Percentiles rank a stretch among this genome's conserved stretches.
These are phyloP conservation scores for Drosophila equinoxialis DNA, from an alignment of 1,140 invertebrate genomes.

Conservation along the genomic window DNA sequence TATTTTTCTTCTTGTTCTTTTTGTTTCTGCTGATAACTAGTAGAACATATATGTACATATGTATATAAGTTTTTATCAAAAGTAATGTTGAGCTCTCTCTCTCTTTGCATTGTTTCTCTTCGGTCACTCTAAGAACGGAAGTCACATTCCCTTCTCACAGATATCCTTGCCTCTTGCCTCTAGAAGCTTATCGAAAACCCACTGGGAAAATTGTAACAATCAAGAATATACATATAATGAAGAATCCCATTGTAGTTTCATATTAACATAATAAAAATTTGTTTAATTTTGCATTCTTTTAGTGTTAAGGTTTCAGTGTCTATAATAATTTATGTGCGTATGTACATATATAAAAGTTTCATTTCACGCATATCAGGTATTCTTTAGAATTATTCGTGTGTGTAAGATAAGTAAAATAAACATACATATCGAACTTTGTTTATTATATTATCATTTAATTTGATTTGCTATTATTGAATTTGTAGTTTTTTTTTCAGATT, in stretches of 20 bases:
- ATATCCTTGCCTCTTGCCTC: neutral
- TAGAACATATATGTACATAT: neutral
- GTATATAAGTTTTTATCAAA: neutral
- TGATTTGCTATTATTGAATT: slow-evolving; percentile 28
- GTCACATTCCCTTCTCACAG: neutral
- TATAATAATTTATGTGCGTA: no score
- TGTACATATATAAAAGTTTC: no score
- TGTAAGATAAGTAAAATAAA: no score
- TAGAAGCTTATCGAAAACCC: neutral
- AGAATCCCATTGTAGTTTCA: no score
- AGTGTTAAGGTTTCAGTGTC: no score
- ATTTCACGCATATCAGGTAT: no score
- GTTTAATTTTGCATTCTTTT: no score
- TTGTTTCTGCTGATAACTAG: neutral
- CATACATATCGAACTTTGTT: neutral
- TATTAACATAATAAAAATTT: no score
- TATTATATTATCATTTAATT: slow-evolving; percentile 22
- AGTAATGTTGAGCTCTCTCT: slow-evolving; percentile 1
- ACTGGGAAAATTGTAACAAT: neutral
- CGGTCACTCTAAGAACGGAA: neutral
- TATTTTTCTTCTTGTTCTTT: neutral
- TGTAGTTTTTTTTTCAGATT: slow-evolving; percentile 7
- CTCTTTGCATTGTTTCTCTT: neutral
- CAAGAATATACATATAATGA: no score
- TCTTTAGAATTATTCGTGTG: no score